phyloP scores from a whole-genome alignment of 2,797 vertebrate species.

The Rhadinocentrus ornatus region DNA sequence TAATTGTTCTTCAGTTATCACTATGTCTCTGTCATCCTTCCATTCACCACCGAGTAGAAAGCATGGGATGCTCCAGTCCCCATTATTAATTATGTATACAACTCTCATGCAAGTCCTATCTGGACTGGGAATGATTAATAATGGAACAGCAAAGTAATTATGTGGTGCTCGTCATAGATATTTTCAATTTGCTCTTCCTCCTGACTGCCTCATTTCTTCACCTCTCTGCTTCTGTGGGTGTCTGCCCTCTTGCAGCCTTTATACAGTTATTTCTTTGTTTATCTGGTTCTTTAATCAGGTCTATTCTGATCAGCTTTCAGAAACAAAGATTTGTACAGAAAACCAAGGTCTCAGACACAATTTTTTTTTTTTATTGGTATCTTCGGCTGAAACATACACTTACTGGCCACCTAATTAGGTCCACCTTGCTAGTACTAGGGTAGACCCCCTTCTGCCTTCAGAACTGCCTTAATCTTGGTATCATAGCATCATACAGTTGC shows the following conservation, averaged over 20 bases:
- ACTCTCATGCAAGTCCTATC: conserved; percentile 71
- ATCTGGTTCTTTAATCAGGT: conserved; percentile 32
- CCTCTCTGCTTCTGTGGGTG: conserved; percentile 15
- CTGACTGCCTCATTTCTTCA: conserved; percentile 38
- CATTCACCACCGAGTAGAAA: conserved; percentile 27
- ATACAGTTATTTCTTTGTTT: conserved; percentile 18
- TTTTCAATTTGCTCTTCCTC: conserved; percentile 54
- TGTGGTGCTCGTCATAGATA: conserved; percentile 64
- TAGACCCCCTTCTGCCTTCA: no score
- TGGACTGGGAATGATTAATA: conserved; percentile 71
- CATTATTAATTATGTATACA: conserved; percentile 78
- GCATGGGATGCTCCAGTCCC: conserved; percentile 56
- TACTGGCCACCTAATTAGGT: no score
- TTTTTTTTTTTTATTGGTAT: no score
- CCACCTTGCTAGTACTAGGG: no score
- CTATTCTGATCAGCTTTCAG: conserved; percentile 27
- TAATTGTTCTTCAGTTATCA: conserved; percentile 7
- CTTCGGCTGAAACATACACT: no score
- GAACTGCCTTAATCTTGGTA: no score
- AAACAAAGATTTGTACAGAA: background rate
- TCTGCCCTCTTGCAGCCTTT: conserved; percentile 5
- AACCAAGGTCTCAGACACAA: no score
- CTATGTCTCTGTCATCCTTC: conserved; percentile 25
- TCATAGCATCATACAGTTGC: no score
- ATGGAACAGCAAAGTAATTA: conserved; percentile 77